Percentiles rank a stretch among this genome's conserved stretches.
phyloP scores from a whole-genome alignment of 2,113 vertebrate genomes.

The Nipponia nippon region DNA sequence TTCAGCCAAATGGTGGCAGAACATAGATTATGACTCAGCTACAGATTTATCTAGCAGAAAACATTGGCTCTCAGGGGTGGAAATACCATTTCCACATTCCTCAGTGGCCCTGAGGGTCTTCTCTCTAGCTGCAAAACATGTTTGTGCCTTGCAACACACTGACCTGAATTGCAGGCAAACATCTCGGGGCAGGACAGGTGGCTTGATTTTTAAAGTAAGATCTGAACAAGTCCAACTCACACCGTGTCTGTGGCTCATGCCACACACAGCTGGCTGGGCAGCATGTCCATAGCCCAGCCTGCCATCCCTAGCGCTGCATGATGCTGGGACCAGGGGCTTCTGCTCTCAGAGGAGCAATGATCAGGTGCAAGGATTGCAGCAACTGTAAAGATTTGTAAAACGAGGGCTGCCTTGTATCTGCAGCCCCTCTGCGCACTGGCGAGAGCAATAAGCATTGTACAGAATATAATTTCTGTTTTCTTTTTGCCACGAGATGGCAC shows the following conservation, averaged over 20 bases:
- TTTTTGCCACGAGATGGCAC: slow-evolving; percentile 56
- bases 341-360: background rate
- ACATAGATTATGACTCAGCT: background rate
- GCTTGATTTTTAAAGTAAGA: background rate
- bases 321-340: background rate
- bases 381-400: accelerated
- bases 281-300: accelerated
- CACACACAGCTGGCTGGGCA: background rate
- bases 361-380: background rate
- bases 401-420: background rate
- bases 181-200: background rate
- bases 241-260: accelerated
- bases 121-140: background rate
- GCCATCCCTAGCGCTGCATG: background rate
- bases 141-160: background rate
- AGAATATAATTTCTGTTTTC: background rate
- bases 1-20: background rate
- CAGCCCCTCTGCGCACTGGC: accelerated
- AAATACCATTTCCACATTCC: background rate
- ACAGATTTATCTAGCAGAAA: background rate
- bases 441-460: accelerated
- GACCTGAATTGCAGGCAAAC: background rate
- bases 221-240: background rate
- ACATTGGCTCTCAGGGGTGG: background rate
- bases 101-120: background rate